Conservation (phyloP, 2,113 vertebrate species). For the Malurus alboscapulatus region DNA sequence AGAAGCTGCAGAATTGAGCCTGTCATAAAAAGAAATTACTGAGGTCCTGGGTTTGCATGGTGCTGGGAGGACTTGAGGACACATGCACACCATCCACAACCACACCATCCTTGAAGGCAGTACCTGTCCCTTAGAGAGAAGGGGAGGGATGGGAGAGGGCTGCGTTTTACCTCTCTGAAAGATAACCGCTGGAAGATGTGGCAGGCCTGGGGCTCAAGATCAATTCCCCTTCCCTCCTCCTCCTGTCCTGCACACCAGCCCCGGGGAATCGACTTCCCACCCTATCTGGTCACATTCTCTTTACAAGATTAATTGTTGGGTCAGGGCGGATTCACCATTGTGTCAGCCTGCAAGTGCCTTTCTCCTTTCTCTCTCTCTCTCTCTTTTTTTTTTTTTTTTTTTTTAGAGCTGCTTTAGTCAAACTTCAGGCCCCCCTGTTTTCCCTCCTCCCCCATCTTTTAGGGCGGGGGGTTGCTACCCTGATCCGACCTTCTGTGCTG, state of each 20-base stretch:
- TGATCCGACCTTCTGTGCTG: background rate
- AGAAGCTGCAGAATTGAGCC: background rate
- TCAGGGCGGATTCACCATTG: slow-evolving; percentile 12
- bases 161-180: background rate
- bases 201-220: background rate
- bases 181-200: background rate
- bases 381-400: background rate
- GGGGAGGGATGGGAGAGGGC: background rate
- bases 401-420: background rate
- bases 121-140: background rate
- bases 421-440: background rate
- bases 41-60: background rate
- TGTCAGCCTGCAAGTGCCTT: slow-evolving; percentile 4
- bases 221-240: background rate
- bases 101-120: background rate
- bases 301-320: slow-evolving; percentile 34
- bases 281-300: slow-evolving; percentile 33
- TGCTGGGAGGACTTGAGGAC: accelerated
- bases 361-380: background rate
- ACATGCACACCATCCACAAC: background rate
- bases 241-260: background rate
- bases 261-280: background rate
- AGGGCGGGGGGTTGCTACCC: background rate
- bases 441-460: background rate
- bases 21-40: background rate